Percentiles rank a stretch among this genome's conserved stretches.
phyloP scores from a whole-genome alignment of 1,140 invertebrate genomes.

The Lordiphosa clarofinis region DNA sequence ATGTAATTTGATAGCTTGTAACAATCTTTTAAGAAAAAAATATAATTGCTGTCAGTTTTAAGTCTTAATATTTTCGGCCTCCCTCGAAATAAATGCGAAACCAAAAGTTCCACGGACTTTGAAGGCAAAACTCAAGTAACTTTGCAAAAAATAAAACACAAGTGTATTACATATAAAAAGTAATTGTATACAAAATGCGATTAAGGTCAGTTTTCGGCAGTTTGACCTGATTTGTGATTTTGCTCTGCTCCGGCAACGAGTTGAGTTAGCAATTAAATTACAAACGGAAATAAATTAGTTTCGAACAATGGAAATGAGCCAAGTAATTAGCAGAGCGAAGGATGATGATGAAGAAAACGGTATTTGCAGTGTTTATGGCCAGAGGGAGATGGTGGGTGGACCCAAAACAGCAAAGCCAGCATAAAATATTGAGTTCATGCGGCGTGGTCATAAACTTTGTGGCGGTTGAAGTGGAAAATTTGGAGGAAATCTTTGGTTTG shows the following conservation, averaged over 20 bases:
- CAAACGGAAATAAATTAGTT: slow-evolving; percentile 27
- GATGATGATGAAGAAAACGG: slow-evolving; percentile 10
- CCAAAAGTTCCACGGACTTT: slow-evolving; percentile 11
- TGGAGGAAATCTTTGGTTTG: no score
- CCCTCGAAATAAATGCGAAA: no score
- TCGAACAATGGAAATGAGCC: slow-evolving; percentile 23
- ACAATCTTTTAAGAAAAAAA: no score
- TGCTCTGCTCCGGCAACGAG: not conserved
- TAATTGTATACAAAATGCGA: slow-evolving; percentile 40
- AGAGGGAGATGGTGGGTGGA: no score
- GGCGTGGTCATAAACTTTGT: no score
- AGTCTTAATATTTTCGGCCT: no score
- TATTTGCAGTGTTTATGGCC: not conserved
- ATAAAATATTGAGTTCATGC: no score
- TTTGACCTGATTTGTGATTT: slow-evolving; percentile 27
- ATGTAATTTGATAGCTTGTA: no score
- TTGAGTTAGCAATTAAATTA: slow-evolving; percentile 17
- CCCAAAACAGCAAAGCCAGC: not conserved
- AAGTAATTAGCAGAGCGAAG: slow-evolving; percentile 13
- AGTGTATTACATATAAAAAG: slow-evolving; percentile 15
- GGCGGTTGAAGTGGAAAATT: no score
- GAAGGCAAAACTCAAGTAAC: slow-evolving; percentile 19
- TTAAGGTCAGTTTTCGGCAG: slow-evolving; percentile 35
- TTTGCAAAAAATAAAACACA: not conserved
- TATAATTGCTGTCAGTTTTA: no score